Evolutionary conservation across 2,888 invertebrate genomes (phyloP), one percentile per base, ranked within the genome.

Genomic region (Polydrusus pterygomalis): DNA sequence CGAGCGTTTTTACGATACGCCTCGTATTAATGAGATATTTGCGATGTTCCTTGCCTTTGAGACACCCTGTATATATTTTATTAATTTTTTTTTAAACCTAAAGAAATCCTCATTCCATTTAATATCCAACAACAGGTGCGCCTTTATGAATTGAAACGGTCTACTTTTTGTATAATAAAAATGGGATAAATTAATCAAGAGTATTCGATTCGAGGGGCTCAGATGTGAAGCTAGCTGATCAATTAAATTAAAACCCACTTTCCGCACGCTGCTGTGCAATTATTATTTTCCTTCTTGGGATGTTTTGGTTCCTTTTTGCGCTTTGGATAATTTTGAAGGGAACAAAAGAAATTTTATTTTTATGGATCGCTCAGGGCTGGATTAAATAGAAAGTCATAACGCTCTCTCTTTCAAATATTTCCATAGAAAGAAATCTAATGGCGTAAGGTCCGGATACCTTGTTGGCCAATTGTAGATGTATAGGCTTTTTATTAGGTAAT

Each of bases 201-300:
- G 34, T 58, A 25, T 30, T 25, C 34, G 30, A 58, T 58, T 58
- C 25, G 25, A 38, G 34, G 38, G 30, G 34, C 38, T 30, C 38
- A 58, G 58, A 58, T 58, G 30, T 15, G 58, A 58, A n/a, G 30
- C 11, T 25, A 18, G 58, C 20, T 58, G 30, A 58, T 30, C 58
- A 58, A 58, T 58, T 58, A 58, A 58, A 58, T 58, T 58, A 58
- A 58, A 58, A 58, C 15, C 58, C 38, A 58, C 51, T 51, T 51
- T 51, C 64, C 11, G 64, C 64, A 64, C 45, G 20, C 47, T 47
- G 47, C 25, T 20, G 34, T 7, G 34, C 64, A 64, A 64, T 64
- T 64, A 64, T 64, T 64, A 51, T 20, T 18, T 18, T 51, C 10
- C 51, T 18, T 51, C 17, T 51, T 51, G 17, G 17, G 51, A 6